Percentiles rank a stretch among this genome's conserved stretches.
Conservation (phyloP, 2,888 invertebrate genomes). For the Sylvicola cinctus region DNA sequence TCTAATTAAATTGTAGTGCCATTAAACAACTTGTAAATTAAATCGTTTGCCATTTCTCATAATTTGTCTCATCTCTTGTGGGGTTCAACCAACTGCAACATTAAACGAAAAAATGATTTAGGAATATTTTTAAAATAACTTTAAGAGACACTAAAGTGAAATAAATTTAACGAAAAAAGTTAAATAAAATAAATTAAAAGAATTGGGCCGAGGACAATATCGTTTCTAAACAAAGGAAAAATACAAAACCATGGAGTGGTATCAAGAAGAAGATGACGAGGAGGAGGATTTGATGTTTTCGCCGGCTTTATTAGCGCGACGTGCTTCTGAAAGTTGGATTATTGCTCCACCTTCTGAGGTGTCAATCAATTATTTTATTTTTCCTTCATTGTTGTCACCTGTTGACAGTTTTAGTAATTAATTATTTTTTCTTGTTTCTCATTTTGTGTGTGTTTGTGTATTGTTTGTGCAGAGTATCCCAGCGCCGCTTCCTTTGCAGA, state of each 20-base stretch:
- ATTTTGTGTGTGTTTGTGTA: neutral
- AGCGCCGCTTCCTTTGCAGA: constrained; percentile 57
- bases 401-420: neutral
- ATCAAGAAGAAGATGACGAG: constrained; percentile 61
- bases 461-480: constrained; percentile 43
- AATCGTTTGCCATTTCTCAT: too few relatives aligned
- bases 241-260: constrained; percentile 41
- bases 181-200: too few relatives aligned
- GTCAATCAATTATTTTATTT: constrained; percentile 13
- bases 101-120: too few relatives aligned
- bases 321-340: constrained; percentile 81
- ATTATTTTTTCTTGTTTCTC: neutral
- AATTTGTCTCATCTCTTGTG: too few relatives aligned
- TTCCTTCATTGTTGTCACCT: constrained; percentile 2
- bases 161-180: too few relatives aligned
- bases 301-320: constrained; percentile 65
- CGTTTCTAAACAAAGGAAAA: neutral
- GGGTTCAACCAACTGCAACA: too few relatives aligned
- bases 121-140: too few relatives aligned
- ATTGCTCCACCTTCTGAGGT: constrained; percentile 76
- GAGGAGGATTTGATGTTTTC: constrained; percentile 74
- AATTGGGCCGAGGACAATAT: too few relatives aligned
- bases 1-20: too few relatives aligned
- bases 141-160: too few relatives aligned
- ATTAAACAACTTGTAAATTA: too few relatives aligned